Evolutionary conservation across 1,140 invertebrate genomes (phyloP), one percentile per base, ranked within the genome.

Genomic region (Lucilia cuprina): DNA sequence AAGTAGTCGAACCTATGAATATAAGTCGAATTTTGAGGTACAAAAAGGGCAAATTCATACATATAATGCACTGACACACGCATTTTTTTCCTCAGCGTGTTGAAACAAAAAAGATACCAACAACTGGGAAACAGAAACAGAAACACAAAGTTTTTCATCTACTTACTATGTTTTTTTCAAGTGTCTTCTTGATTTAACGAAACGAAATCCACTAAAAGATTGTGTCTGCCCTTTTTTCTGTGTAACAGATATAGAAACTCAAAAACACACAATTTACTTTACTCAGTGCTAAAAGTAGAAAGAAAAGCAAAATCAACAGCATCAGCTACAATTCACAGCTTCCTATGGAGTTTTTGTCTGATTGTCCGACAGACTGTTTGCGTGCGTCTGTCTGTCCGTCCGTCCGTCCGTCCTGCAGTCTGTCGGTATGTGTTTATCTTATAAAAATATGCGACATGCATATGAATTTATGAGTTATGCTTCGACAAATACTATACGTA

Each of bases 51-150:
- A 78, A 80, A 80, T 80, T 21, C 77, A n/a, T 12, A 21, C 77
- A 80, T 80, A 80, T 80, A 19, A 80, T 80, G 77, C 77, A 10
- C n/a, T 49, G 77, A 25, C 77, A 80, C 77, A 80, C 41, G 65
- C 65, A 70, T 70, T 21, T 21, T 21, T 55, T 70, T 8, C 0
- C 19, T 55, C 12, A 30, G 25, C 25, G 25, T 55, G 50, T 55
- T 55, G 12, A 55, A 13, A 55, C 7, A 55, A 55, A 55, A 55
- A 55, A 55, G 17, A 55, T 55, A 12, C 50, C 50, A 55, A 55
- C 50, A 2, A 55, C 9, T 55, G 41, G 41, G 7, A 41, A 30
- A 30, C n/a, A n/a, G 35, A 41, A 41, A 8, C 3, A 41, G 7
- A 41, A 41, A 41, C 7, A 41, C 41, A 8, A 41, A 41, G 41